Evolutionary conservation across 2,797 vertebrate species (phyloP).

Genomic region (Cuculus canorus): DNA sequence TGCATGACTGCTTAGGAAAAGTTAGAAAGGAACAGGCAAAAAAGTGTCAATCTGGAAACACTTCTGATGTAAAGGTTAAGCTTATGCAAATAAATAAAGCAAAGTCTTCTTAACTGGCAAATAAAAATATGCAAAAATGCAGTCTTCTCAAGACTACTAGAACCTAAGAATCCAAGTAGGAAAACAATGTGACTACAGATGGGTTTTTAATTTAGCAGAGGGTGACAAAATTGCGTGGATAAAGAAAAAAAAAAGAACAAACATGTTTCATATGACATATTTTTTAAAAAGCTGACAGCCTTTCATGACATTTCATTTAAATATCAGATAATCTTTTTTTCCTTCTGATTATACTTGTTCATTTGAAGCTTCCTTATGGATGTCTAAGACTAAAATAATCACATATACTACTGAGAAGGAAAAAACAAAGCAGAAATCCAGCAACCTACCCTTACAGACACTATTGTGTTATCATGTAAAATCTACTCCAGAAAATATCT

Average conservation of each 20-base stretch:
- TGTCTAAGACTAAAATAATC: neutral
- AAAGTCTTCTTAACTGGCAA: conserved; percentile 5
- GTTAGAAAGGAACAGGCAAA: conserved; percentile 28
- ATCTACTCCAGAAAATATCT: neutral
- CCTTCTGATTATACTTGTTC: neutral
- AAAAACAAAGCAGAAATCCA: neutral
- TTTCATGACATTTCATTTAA: neutral
- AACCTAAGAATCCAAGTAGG: neutral
- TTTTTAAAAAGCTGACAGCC: neutral
- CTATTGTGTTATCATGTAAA: neutral
- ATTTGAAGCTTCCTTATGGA: neutral
- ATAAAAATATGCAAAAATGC: neutral
- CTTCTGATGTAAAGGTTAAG: conserved; percentile 14
- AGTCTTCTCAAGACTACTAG: neutral
- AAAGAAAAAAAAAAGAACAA: neutral
- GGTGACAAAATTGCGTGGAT: neutral
- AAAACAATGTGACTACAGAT: neutral
- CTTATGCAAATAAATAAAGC: neutral
- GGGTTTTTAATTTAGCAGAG: neutral
- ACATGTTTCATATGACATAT: neutral
- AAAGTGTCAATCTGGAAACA: conserved; percentile 22
- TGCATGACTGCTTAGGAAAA: conserved; percentile 41
- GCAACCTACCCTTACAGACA: neutral
- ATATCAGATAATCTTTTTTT: neutral
- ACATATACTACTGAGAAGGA: neutral